Evolutionary conservation across 2,797 vertebrate genomes (phyloP), one percentile per base, ranked within the genome.

Genomic region (Poecilia velifera): DNA sequence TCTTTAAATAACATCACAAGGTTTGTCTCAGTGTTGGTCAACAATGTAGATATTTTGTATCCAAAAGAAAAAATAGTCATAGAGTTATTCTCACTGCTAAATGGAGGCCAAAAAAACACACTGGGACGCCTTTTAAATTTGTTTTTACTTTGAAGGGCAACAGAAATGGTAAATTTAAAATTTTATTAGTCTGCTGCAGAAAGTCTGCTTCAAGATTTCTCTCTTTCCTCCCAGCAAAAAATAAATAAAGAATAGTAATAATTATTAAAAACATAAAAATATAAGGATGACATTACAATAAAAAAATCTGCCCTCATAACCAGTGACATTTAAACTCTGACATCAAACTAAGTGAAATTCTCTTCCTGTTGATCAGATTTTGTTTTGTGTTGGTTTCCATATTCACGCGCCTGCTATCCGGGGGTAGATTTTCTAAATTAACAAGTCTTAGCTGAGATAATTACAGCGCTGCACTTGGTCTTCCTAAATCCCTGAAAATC

Each of bases 401-500:
- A 28, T 7, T 45, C 22, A 4, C 6, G 36, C 28, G 22, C 20
- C 36, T 0, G 72, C 0, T 57, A 84, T 72, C 10, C 59, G 45
- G 45, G n/a, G 46, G 34, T 20, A 62, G 51, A 74, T 76, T 49
- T 22, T 62, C 22, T 55, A 55, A 76, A 83, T 80, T 22, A 84
- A 79, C 59, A 41, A 34, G 3, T 47, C 45, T 46, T 68, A 75
- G 47, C 76, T 79, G 57, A 51, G 41, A 75, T 66, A 51, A 81
- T 34, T 16, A 73, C 64, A 31, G 43, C 8, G 41, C 49, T 75
- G 28, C 57, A 72, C 64, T 78, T 55, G 36, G 39, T 79, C 74
- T 73, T 28, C 62, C 62, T 80, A 82, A 82, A 82, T 82, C 83
- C 47, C 31, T 4, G 53, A 0, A 75, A 73, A 84, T 81, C 74